Evolutionary conservation across 2,888 invertebrate species (phyloP), one percentile per base, ranked within the genome.

Genomic region (Liposcelis brunnea): DNA sequence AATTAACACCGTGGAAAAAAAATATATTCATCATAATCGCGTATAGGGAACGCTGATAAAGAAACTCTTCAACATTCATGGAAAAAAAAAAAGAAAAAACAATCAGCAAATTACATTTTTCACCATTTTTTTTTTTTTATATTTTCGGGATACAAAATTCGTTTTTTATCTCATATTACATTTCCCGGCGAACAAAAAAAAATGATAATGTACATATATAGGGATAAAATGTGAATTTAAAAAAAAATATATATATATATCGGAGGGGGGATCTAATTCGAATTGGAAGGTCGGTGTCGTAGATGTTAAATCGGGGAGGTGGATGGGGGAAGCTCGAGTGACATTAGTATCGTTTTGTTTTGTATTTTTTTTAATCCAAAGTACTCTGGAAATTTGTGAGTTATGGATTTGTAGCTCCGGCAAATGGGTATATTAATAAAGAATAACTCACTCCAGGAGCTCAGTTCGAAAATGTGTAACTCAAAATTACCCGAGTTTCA

Each of bases 321-420:
- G 40, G 40, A n/a, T 16, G 40, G 40, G 40, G 40, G 40, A 14
- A 19, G 40, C 26, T 26, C 26, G 26, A 26, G 26, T 26, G 26
- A 26, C 40, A 40, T 40, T 40, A 40, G 40, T 12, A 40, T 16
- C 15, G 40, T 19, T 16, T n/a, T 40, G 40, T 40, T 40, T 16
- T 40, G 40, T 40, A 40, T 40, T 40, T 40, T 26, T 40, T 40
- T 40, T 40, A 40, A 40, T 40, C 40, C 40, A 40, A 40, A 40
- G 19, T 19, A 40, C 16, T 40, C 40, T 16, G 40, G 40, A 40
- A 18, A 40, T 40, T 14, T 19, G 40, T 40, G 40, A 40, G 40
- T 40, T 40, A 40, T 40, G 40, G 40, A 40, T 40, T 40, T 21
- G 19, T 12, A 40, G 40, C 40, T n/a, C 21, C 16, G 16, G 40